Percentiles rank a stretch among this genome's conserved stretches.
Conservation (phyloP, 2,797 vertebrate species). For the Aeoliscus strigatus region DNA sequence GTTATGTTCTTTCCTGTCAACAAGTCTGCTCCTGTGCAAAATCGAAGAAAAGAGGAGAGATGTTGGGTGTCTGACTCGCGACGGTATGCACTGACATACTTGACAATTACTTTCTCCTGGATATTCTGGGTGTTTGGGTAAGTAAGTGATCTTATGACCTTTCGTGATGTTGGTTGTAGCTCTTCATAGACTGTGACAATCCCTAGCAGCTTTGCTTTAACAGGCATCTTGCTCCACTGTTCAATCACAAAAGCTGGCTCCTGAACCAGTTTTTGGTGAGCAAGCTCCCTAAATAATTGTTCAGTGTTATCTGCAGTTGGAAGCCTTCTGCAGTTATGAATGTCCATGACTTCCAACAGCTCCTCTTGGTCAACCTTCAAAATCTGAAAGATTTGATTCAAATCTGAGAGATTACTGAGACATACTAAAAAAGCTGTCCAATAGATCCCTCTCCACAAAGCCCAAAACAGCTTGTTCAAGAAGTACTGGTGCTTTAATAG, state of each 20-base stretch:
- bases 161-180: slow-evolving; percentile 13
- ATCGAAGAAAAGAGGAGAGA: slow-evolving; percentile 6
- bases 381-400: slow-evolving; percentile 37
- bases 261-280: slow-evolving; percentile 19
- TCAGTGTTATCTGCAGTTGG: slow-evolving; percentile 8
- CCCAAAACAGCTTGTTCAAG: slow-evolving; percentile 18
- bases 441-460: slow-evolving; percentile 12
- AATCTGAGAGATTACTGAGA: slow-evolving; percentile 28
- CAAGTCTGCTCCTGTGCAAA: slow-evolving; percentile 14
- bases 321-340: slow-evolving; percentile 11
- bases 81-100: slow-evolving; percentile 4
- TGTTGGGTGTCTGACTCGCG: slow-evolving; percentile 4
- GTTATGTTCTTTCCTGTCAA: slow-evolving; percentile 13
- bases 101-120: slow-evolving; percentile 11
- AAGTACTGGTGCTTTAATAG: slow-evolving; percentile 25
- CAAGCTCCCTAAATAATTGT: slow-evolving; percentile 11
- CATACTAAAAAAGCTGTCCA: slow-evolving; percentile 31
- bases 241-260: slow-evolving; percentile 20
- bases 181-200: slow-evolving; percentile 9
- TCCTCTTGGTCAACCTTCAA: slow-evolving; percentile 29
- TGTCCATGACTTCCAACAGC: slow-evolving; percentile 31
- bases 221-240: slow-evolving; percentile 3
- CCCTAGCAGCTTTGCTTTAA: slow-evolving; percentile 11
- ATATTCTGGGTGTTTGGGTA: too few species aligned
- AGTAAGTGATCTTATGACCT: slow-evolving; percentile 6